phyloP scores from a whole-genome alignment of 2,888 invertebrate species.

The Tenodera sinensis region DNA sequence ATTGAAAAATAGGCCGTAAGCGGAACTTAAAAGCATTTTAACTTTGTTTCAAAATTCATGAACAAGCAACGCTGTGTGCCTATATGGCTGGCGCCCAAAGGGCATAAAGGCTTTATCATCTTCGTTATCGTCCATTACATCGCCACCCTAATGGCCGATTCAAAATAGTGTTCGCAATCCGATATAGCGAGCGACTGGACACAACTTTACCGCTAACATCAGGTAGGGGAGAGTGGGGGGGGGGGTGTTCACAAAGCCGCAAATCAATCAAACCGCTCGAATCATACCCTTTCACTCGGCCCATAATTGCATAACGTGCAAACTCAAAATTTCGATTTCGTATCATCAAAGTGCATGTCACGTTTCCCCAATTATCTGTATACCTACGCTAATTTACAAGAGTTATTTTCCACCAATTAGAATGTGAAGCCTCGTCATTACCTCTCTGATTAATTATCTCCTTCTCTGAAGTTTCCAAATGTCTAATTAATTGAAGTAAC shows the following conservation, averaged over 20 bases:
- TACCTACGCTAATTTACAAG: neutral
- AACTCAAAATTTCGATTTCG: neutral
- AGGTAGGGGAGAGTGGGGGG: neutral
- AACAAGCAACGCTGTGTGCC: too few species aligned
- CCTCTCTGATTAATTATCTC: neutral
- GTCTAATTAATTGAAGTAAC: too few species aligned
- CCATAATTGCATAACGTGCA: neutral
- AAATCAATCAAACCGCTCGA: neutral
- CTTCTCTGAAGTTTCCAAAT: neutral
- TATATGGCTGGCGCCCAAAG: neutral
- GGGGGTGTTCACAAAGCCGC: neutral
- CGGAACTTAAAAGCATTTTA: too few species aligned
- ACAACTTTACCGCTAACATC: neutral
- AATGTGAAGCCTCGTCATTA: neutral
- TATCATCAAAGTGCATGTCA: neutral
- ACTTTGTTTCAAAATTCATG: too few species aligned
- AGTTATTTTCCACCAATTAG: neutral
- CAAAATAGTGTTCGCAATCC: neutral
- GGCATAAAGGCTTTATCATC: neutral
- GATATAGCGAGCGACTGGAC: too few species aligned
- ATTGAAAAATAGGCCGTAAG: too few species aligned
- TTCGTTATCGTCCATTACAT: neutral
- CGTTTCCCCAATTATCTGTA: neutral
- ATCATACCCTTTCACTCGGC: neutral
- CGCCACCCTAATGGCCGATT: neutral